These are phyloP conservation scores for Callithrix jacchus DNA, from an alignment of 2,113 vertebrate genomes.

Conservation along the genomic window DNA sequence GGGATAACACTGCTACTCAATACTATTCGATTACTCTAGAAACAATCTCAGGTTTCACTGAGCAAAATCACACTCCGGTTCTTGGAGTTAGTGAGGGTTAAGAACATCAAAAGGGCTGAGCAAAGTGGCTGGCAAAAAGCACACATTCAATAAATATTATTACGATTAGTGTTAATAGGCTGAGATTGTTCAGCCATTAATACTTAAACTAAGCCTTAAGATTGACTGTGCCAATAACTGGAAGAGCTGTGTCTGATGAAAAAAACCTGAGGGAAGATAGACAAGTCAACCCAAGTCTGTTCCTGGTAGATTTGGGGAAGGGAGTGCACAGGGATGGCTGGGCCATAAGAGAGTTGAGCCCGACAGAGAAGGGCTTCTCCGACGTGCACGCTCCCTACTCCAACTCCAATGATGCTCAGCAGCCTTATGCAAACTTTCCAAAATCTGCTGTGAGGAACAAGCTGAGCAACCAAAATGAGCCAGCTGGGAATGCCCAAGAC, in stretches of 20 bases:
- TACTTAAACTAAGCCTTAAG: neutral
- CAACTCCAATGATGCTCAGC: neutral
- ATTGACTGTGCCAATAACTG: neutral
- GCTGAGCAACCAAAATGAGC: neutral
- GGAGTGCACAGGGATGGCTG: neutral
- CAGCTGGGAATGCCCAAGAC: neutral
- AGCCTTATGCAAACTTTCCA: neutral
- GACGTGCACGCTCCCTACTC: neutral
- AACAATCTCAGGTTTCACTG: neutral
- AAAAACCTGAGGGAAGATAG: neutral
- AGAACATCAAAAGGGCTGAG: neutral
- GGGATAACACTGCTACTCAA: neutral
- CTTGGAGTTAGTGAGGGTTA: neutral
- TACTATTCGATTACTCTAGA: neutral
- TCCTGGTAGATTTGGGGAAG: neutral
- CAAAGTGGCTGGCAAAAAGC: neutral
- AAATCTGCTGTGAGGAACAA: neutral
- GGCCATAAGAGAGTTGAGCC: neutral
- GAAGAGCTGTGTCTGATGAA: neutral
- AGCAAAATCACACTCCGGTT: neutral
- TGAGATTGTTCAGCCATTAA: neutral
- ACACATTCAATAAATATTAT: too few species aligned
- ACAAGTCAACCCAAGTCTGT: neutral
- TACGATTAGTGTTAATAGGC: fast-evolving
- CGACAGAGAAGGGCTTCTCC: neutral